Percentiles rank a stretch among this genome's conserved stretches.
These are phyloP conservation scores for Tigriopus japonicus DNA, from an alignment of 1,140 invertebrate genomes.

Conservation along the genomic window DNA sequence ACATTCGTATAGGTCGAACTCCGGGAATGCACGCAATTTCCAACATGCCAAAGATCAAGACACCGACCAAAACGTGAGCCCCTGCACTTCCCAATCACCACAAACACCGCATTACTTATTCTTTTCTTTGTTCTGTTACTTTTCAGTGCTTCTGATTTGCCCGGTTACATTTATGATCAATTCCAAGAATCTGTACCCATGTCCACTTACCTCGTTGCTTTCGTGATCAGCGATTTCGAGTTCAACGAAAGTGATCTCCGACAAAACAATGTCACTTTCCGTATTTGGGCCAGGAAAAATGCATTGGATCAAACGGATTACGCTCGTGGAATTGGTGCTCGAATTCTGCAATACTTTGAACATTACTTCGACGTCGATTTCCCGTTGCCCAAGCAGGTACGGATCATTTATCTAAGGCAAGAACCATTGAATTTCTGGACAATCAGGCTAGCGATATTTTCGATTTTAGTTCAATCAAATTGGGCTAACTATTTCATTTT, in stretches of 20 bases:
- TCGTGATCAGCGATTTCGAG: conserved; percentile 74
- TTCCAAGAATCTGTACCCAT: conserved; percentile 65
- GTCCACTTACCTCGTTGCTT: conserved; percentile 78
- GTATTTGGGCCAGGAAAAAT: conserved; percentile 48
- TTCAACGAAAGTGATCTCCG: conserved; percentile 30
- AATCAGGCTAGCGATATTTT: no score
- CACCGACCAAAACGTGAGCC: background rate
- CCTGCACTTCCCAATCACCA: background rate
- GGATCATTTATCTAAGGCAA: no score
- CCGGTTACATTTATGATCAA: conserved; percentile 33
- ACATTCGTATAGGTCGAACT: conserved; percentile 50
- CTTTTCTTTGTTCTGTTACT: background rate
- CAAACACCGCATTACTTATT: no score
- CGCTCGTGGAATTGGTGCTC: conserved; percentile 51
- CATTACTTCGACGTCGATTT: conserved; percentile 67
- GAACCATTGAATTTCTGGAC: no score
- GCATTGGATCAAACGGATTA: conserved; percentile 53
- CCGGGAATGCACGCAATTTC: conserved; percentile 44
- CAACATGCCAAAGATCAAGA: conserved; percentile 41
- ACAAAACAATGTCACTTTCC: conserved; percentile 31
- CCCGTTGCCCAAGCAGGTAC: conserved; percentile 55
- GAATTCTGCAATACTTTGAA: conserved; percentile 63
- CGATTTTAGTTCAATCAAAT: no score
- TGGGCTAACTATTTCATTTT: no score
- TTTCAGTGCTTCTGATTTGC: background rate